Evolutionary conservation across 2,888 invertebrate genomes (phyloP).

Genomic region (Chymomyza procnemis): DNA sequence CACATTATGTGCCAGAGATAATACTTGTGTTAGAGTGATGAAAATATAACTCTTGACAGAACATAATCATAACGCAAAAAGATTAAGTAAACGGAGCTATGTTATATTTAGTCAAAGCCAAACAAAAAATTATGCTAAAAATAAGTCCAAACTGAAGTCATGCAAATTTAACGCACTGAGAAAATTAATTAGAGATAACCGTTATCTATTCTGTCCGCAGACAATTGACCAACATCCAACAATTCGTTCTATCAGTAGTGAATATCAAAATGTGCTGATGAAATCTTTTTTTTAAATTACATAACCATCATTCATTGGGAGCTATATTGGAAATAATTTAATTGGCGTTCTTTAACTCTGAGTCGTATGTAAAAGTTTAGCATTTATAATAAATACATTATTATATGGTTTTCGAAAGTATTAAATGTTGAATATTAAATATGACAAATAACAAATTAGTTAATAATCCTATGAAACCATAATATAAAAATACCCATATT

Average conservation of each 20-base stretch:
- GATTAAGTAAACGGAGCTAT: constrained; percentile 4
- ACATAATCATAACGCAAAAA: not conserved
- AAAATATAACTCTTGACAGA: not conserved
- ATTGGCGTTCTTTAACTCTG: not conserved
- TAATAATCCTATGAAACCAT: too few species aligned
- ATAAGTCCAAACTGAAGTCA: constrained; percentile 33
- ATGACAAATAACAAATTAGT: too few species aligned
- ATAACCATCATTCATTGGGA: not conserved
- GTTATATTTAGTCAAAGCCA: constrained; percentile 23
- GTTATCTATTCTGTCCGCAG: constrained; percentile 37
- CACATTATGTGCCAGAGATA: constrained; percentile 17
- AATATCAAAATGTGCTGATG: constrained; percentile 38
- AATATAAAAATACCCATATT: too few species aligned
- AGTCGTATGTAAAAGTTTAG: not conserved
- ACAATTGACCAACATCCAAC: constrained; percentile 1
- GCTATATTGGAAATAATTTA: not conserved
- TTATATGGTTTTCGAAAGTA: too few species aligned
- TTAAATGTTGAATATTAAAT: too few species aligned
- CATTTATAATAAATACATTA: too few species aligned
- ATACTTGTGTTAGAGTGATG: not conserved
- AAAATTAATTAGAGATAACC: constrained; percentile 22
- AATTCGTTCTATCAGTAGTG: not conserved
- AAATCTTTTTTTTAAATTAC: constrained; percentile 39
- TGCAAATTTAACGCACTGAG: constrained; percentile 1
- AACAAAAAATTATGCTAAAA: constrained; percentile 19